Evolutionary conservation across 2,797 vertebrate genomes (phyloP), one percentile per base, ranked within the genome.

Genomic region (Florisuga fusca): DNA sequence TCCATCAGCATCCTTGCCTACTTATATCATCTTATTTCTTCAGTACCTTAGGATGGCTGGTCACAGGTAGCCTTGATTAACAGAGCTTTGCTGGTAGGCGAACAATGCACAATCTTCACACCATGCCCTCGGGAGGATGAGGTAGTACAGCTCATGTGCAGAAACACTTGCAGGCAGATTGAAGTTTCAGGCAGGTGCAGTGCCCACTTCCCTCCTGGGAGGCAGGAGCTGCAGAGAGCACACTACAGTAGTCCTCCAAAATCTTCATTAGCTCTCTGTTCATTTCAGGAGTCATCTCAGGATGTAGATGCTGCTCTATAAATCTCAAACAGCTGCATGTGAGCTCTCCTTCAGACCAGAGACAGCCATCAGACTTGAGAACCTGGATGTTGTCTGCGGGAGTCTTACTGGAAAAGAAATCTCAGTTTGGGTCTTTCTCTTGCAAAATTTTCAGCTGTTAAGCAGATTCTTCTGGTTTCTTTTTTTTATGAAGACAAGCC

Each of bases 81-180:
- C 34, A 77, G 53, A 51, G 46, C 8, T 62, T 38, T 50, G 0
- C 34, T 27, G 21, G 33, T 45, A 25, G 17, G 25, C 48, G 13
- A 41, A 41, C 38, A 41, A 41, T 41, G 38, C 38, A 41, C 38
- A 41, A 41, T 55, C 41, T 8, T 73, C 48, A 23, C 6, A 4
- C 33, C 36, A 1, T 19, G 31, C 25, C 31, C 12, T 15, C 34
- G 36, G 79, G 11, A 68, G 15, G 2, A 22, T 4, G 38, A 58
- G 55, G n/a, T 8, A 22, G 14, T 3, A 59, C 50, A 29, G 27
- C 62, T 50, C 41, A 26, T 0, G 0, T 17, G 25, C 75, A 71
- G 45, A 19, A 57, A 10, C 22, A 4, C 46, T 55, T 18, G 29
- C 16, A 46, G 29, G 13, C 15, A 23, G 50, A 58, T 68, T 64